Percentiles rank a stretch among this genome's conserved stretches.
Conservation (phyloP, 2,797 vertebrate species). For the Neoniphon sammara region DNA sequence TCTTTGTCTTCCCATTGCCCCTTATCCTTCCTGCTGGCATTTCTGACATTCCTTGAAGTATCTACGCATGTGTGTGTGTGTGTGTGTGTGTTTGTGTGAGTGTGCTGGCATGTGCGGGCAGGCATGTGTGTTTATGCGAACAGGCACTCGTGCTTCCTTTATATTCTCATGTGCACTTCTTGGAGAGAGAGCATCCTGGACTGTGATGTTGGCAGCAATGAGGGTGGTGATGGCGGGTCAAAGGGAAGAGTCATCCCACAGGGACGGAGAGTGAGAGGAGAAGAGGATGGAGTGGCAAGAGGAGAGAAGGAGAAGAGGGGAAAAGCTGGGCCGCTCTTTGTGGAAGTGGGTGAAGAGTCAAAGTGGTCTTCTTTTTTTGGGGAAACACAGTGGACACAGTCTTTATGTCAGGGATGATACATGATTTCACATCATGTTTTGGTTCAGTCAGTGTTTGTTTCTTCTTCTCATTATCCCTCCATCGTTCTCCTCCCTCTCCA, state of each 20-base stretch:
- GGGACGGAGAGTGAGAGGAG: constrained; percentile 50
- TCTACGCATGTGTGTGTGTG: constrained; percentile 26
- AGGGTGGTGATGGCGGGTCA: constrained; percentile 60
- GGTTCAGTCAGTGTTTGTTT: not conserved
- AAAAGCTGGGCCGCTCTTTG: not conserved
- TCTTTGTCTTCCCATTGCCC: constrained; percentile 75
- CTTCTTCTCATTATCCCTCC: not conserved
- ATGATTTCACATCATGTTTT: not conserved
- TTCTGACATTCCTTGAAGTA: constrained; percentile 77
- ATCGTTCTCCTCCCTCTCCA: not conserved
- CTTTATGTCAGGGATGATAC: constrained; percentile 5
- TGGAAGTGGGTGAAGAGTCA: not conserved
- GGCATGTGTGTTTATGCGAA: constrained; percentile 17
- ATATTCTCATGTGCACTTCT: constrained; percentile 59
- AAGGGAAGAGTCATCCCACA: constrained; percentile 62
- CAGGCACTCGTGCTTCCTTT: constrained; percentile 37
- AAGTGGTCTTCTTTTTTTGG: not conserved
- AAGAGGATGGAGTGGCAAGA: constrained; percentile 26
- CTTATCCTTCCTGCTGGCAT: constrained; percentile 77
- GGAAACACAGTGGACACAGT: not conserved
- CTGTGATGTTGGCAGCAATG: constrained; percentile 72
- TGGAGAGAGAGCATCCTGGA: constrained; percentile 64
- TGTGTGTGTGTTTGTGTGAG: constrained; percentile 10
- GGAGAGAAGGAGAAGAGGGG: not conserved
- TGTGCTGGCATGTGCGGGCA: constrained; percentile 24